These are phyloP conservation scores for Nomada goodeniana DNA, from an alignment of 2,888 invertebrate species.

Conservation along the genomic window DNA sequence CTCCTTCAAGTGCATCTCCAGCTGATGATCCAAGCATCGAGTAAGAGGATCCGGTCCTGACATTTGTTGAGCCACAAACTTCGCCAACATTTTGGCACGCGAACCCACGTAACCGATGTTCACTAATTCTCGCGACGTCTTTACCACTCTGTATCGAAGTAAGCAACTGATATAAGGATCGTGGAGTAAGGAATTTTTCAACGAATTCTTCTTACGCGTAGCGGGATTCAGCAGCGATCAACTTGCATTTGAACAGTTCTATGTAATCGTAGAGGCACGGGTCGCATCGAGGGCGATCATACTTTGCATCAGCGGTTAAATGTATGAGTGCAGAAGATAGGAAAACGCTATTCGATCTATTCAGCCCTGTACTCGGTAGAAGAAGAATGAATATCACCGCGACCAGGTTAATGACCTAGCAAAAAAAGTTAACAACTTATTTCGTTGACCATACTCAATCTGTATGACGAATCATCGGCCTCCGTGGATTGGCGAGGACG, in stretches of 20 bases:
- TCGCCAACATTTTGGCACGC: conserved; percentile 75
- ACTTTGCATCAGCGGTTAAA: conserved; percentile 69
- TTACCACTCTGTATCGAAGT: not conserved
- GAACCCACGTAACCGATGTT: conserved; percentile 68
- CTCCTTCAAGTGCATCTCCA: conserved; percentile 78
- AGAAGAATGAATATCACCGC: too few species aligned
- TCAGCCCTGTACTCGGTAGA: conserved; percentile 6
- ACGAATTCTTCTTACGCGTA: conserved; percentile 35
- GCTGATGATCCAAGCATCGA: conserved; percentile 74
- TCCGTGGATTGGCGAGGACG: not conserved
- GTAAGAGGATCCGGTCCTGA: conserved; percentile 71
- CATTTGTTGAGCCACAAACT: conserved; percentile 80
- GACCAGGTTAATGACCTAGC: not conserved
- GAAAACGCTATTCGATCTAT: conserved; percentile 33
- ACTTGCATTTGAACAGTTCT: conserved; percentile 71
- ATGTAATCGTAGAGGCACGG: conserved; percentile 71
- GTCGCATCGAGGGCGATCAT: conserved; percentile 75
- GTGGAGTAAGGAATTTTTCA: too few species aligned
- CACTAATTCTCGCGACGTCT: conserved; percentile 45
- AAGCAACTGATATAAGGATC: not conserved
- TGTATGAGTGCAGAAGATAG: conserved; percentile 62
- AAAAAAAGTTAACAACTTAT: too few species aligned
- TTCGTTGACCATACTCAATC: conserved; percentile 10
- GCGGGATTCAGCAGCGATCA: conserved; percentile 63
- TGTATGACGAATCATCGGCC: not conserved